phyloP scores from a whole-genome alignment of 2,888 invertebrate species.

The Silvanus unidentatus region DNA sequence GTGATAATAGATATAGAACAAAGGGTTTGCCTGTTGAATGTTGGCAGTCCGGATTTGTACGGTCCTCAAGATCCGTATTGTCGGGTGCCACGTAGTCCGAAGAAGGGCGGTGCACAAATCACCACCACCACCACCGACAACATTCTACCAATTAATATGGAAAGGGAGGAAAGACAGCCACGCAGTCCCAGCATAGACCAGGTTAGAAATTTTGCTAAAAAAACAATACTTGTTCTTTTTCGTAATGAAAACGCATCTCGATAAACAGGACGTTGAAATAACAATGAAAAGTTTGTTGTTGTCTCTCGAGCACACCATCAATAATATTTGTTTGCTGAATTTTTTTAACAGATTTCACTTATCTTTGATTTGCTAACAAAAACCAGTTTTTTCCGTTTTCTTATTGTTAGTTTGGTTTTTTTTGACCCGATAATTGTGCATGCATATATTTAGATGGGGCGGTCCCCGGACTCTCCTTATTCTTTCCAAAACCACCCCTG shows the following conservation, averaged over 20 bases:
- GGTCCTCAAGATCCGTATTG: conserved; percentile 83
- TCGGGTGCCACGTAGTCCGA: conserved; percentile 48
- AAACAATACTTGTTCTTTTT: conserved; percentile 29
- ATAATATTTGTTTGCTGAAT: no score
- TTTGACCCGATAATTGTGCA: conserved; percentile 37
- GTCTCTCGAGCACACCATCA: no score
- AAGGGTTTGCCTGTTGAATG: conserved; percentile 80
- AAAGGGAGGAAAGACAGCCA: conserved; percentile 52
- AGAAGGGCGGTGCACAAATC: conserved; percentile 41
- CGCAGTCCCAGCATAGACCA: conserved; percentile 86
- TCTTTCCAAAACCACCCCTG: conserved; percentile 45
- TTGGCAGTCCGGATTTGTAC: conserved; percentile 88
- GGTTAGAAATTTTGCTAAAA: no score
- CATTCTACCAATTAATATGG: conserved; percentile 23
- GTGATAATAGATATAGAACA: conserved; percentile 93
- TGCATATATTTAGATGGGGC: conserved; percentile 44
- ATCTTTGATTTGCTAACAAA: no score
- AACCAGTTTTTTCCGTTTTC: no score
- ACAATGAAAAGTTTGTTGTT: no score
- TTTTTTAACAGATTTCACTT: no score
- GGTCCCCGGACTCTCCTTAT: conserved; percentile 42
- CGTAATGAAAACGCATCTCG: conserved; percentile 13
- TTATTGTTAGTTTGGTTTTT: no score
- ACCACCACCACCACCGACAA: conserved; percentile 45
- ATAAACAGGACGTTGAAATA: no score